These are phyloP conservation scores for Timema cristinae DNA, from an alignment of 2,888 invertebrate species.

Conservation along the genomic window DNA sequence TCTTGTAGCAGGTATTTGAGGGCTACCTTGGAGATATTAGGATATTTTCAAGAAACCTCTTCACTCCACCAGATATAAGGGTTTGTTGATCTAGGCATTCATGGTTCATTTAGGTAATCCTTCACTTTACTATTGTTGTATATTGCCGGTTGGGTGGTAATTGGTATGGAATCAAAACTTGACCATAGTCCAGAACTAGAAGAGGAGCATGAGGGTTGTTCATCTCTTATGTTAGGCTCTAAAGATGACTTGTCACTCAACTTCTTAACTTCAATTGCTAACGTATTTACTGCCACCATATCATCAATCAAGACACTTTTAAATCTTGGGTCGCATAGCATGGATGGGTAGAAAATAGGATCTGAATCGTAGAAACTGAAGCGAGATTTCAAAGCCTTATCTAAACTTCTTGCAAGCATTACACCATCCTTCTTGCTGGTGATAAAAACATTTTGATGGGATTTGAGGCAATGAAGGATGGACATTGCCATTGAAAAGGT, in stretches of 20 bases:
- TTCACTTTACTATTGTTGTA: background rate
- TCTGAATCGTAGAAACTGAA: no score
- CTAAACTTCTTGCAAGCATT: no score
- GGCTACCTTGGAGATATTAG: background rate
- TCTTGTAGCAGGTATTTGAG: constrained; percentile 6
- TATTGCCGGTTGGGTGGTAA: background rate
- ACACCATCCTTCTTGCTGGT: background rate
- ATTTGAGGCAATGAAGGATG: background rate
- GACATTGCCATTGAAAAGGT: background rate
- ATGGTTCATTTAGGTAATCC: constrained; percentile 1
- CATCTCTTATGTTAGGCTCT: no score
- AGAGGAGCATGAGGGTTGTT: background rate
- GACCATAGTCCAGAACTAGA: background rate
- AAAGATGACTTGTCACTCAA: no score
- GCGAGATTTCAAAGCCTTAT: no score
- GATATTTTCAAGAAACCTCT: background rate
- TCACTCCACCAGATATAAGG: background rate
- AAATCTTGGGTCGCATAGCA: no score
- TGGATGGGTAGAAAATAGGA: no score
- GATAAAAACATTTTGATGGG: background rate
- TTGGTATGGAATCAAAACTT: no score
- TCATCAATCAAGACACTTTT: no score
- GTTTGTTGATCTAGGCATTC: background rate
- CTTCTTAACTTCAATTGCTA: no score
- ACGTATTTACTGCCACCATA: no score